Evolutionary conservation across 2,888 invertebrate genomes (phyloP).

Genomic region (Eilema caniola): DNA sequence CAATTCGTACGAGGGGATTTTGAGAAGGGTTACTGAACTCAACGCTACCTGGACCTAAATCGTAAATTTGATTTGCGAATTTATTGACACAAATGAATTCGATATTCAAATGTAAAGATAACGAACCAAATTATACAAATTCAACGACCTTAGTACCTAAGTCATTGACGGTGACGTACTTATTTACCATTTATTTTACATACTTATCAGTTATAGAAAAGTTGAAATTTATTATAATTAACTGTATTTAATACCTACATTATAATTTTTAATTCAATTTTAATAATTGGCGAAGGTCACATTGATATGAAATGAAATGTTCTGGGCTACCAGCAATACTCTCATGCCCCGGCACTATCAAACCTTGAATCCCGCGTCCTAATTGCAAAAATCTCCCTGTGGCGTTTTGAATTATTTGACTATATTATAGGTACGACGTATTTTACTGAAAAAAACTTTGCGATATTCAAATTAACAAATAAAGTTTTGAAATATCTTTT

Average conservation of each 20-base stretch:
- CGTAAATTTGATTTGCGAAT: background rate
- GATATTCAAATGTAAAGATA: slow-evolving; percentile 2
- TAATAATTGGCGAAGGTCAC: background rate
- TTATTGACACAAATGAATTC: slow-evolving; percentile 4
- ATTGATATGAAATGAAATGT: background rate
- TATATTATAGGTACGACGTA: too few species aligned
- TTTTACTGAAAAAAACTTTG: too few species aligned
- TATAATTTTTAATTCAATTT: background rate
- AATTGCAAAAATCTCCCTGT: background rate
- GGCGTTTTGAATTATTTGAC: background rate
- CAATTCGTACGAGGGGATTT: slow-evolving; percentile 11
- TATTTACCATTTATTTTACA: background rate
- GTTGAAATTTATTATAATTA: background rate
- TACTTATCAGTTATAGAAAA: background rate
- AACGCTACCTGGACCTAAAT: slow-evolving; percentile 26
- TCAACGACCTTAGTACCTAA: background rate
- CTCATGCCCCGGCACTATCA: background rate
- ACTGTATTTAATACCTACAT: background rate
- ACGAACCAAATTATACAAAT: background rate
- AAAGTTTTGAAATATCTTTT: too few species aligned
- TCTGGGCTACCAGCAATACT: background rate
- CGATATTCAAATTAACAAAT: background rate
- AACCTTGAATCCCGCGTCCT: too few species aligned
- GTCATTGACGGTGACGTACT: background rate
- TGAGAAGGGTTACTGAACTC: slow-evolving; percentile 13